Conservation (phyloP, 2,113 vertebrate species). For the Lycaon pictus region DNA sequence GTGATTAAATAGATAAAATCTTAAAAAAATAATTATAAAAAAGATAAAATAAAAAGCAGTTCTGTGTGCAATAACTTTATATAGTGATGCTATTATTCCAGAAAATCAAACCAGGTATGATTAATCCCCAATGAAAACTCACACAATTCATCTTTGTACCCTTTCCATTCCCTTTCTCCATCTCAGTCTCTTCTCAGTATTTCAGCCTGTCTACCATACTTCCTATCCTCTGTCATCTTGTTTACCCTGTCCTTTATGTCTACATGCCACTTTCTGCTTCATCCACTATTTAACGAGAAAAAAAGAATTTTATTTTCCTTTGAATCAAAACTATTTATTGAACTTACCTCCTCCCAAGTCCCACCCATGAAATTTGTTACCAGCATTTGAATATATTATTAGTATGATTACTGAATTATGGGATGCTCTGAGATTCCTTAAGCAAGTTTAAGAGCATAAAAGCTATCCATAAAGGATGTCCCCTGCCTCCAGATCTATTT, state of each 20-base stretch:
- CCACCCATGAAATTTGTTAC: neutral
- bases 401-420: neutral
- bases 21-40: no score
- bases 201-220: neutral
- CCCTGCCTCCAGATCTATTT: neutral
- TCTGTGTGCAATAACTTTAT: neutral
- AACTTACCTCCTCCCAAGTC: neutral
- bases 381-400: neutral
- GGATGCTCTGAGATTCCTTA: neutral
- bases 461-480: neutral
- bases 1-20: no score
- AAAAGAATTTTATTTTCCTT: neutral
- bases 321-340: neutral
- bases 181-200: neutral
- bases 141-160: neutral
- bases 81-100: neutral
- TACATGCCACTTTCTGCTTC: neutral
- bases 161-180: neutral
- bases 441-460: neutral
- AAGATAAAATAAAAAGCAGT: neutral
- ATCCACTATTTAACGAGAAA: constrained; percentile 22
- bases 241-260: neutral
- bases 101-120: neutral
- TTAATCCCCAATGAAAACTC: neutral
- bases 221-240: neutral